Conservation (phyloP, 2,113 vertebrate genomes). For the Rhinolophus sinicus region DNA sequence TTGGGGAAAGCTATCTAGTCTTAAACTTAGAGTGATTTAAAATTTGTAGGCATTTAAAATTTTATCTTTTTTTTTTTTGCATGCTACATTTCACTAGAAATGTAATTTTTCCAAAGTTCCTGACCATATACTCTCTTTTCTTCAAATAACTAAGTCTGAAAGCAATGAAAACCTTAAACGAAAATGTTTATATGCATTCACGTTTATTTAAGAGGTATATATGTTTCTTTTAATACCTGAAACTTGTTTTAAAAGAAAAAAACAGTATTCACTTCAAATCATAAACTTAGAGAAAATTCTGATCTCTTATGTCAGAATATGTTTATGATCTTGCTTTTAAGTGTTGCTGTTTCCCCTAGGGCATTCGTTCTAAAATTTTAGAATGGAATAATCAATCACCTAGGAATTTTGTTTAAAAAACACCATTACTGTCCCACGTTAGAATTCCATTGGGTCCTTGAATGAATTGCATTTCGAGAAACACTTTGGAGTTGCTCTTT, state of each 20-base stretch:
- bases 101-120: slow-evolving; percentile 51
- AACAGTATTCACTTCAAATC: slow-evolving; percentile 53
- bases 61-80: neutral
- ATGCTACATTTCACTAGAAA: slow-evolving; percentile 57
- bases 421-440: neutral
- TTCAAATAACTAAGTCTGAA: slow-evolving; percentile 27
- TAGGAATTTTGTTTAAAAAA: neutral
- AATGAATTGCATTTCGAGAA: slow-evolving; percentile 2
- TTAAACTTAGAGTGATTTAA: slow-evolving; percentile 63
- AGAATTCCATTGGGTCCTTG: neutral
- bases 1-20: neutral
- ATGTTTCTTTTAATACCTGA: slow-evolving; percentile 45
- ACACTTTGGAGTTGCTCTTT: slow-evolving; percentile 9
- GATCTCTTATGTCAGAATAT: neutral
- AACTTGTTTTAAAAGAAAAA: slow-evolving; percentile 39
- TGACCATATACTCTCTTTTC: slow-evolving; percentile 26
- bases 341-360: slow-evolving; percentile 57
- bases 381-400: neutral
- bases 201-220: slow-evolving; percentile 35
- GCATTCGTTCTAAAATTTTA: slow-evolving; percentile 3
- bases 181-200: slow-evolving; percentile 4
- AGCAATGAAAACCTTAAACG: slow-evolving; percentile 48
- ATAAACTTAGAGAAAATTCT: slow-evolving; percentile 21
- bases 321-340: slow-evolving; percentile 48
- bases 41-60: slow-evolving; percentile 61